Percentiles rank a stretch among this genome's conserved stretches.
Conservation (phyloP, 2,113 vertebrate species). For the Saccopteryx leptura region DNA sequence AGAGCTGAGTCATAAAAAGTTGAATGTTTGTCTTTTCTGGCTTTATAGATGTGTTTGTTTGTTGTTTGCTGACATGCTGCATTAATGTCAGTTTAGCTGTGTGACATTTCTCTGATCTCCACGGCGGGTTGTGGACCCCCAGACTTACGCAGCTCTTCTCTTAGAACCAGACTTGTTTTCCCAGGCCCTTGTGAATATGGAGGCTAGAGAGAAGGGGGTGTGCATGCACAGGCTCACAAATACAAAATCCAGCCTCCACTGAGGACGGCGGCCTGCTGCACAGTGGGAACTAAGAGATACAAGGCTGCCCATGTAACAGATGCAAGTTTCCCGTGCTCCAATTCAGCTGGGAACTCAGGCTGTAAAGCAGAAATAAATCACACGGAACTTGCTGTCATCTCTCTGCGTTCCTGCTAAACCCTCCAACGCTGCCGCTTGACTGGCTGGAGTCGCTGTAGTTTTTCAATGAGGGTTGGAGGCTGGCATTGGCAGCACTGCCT, state of each 20-base stretch:
- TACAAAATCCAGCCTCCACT: not conserved
- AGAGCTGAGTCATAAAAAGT: slow-evolving; percentile 50
- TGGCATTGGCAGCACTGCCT: slow-evolving; percentile 88
- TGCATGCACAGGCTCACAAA: not conserved
- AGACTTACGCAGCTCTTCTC: slow-evolving; percentile 17
- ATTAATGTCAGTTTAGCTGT: slow-evolving; percentile 15
- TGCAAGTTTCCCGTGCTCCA: slow-evolving; percentile 92
- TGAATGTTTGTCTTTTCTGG: not conserved
- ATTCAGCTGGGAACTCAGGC: slow-evolving; percentile 89
- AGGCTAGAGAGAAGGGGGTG: not conserved
- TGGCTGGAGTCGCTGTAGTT: slow-evolving; percentile 87
- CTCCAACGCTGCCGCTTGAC: slow-evolving; percentile 84
- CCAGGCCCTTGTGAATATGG: not conserved
- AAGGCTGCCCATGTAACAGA: slow-evolving; percentile 90
- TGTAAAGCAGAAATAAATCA: slow-evolving; percentile 93
- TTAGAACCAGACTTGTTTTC: not conserved
- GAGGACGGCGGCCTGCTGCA: slow-evolving; percentile 78
- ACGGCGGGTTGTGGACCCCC: not conserved
- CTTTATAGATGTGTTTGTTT: not conserved
- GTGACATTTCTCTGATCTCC: slow-evolving; percentile 1
- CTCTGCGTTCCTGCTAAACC: slow-evolving; percentile 87
- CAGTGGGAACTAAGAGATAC: slow-evolving; percentile 76
- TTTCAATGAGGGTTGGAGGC: slow-evolving; percentile 90
- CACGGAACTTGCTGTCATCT: slow-evolving; percentile 91
- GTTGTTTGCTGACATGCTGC: not conserved